These are phyloP conservation scores for Unio delphinus DNA, from an alignment of 2,888 invertebrate species.

Conservation along the genomic window DNA sequence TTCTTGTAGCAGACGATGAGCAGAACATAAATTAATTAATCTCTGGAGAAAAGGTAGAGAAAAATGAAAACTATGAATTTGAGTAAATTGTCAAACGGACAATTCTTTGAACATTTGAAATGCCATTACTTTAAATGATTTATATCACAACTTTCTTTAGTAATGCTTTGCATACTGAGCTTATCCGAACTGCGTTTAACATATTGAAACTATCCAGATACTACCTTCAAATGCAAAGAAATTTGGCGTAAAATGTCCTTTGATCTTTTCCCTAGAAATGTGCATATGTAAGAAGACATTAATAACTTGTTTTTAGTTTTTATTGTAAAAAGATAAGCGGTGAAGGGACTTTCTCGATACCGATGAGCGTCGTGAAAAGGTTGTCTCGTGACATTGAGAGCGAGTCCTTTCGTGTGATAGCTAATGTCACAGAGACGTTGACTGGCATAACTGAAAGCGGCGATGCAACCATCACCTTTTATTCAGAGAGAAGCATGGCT, in stretches of 20 bases:
- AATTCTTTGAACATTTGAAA: too few relatives aligned
- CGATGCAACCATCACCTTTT: slow-evolving; percentile 81
- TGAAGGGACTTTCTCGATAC: slow-evolving; percentile 30
- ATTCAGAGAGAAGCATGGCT: slow-evolving; percentile 79
- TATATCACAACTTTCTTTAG: neutral
- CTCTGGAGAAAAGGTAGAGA: too few relatives aligned
- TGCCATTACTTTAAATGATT: too few relatives aligned
- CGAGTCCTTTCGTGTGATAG: slow-evolving; percentile 73
- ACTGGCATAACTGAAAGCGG: slow-evolving; percentile 88
- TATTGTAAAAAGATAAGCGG: slow-evolving; percentile 35
- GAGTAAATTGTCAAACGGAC: too few relatives aligned
- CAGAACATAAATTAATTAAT: too few relatives aligned
- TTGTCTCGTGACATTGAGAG: slow-evolving; percentile 23
- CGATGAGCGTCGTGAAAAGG: slow-evolving; percentile 21
- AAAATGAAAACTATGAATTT: too few relatives aligned
- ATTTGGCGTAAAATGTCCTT: too few relatives aligned
- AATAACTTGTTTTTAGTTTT: neutral
- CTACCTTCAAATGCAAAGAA: neutral
- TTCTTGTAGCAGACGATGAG: too few relatives aligned
- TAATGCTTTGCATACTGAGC: too few relatives aligned
- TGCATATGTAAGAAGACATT: neutral
- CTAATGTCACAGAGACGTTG: slow-evolving; percentile 89
- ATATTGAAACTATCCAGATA: too few relatives aligned
- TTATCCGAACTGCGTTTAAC: too few relatives aligned
- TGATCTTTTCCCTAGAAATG: neutral